Conservation (phyloP, 2,113 vertebrate genomes). For the Psephotus haematonotus region DNA sequence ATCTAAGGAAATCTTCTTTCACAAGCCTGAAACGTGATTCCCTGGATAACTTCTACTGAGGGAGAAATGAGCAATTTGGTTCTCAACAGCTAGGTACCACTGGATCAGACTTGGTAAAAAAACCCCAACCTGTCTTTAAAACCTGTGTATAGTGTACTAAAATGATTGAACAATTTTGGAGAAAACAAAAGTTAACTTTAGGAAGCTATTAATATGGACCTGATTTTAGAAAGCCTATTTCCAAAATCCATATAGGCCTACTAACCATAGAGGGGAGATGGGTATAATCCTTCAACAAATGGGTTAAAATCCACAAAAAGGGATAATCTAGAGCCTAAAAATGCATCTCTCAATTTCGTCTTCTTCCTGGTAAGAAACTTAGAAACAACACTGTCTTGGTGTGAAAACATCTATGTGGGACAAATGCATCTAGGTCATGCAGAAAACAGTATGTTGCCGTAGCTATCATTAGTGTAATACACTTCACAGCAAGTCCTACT, state of each 20-base stretch:
- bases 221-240: not conserved
- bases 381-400: conserved; percentile 29
- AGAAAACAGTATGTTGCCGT: conserved; percentile 66
- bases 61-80: not conserved
- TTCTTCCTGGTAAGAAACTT: conserved; percentile 23
- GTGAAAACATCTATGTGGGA: conserved; percentile 64
- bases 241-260: not conserved
- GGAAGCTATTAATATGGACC: not conserved
- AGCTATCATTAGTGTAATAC: conserved; percentile 68
- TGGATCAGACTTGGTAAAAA: not conserved
- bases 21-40: not conserved
- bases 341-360: not conserved
- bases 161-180: not conserved
- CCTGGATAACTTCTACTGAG: not conserved
- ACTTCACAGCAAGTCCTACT: conserved; percentile 69
- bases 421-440: conserved; percentile 71
- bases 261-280: not conserved
- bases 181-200: not conserved
- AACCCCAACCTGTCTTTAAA: not conserved
- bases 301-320: not conserved
- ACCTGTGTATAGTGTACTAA: not conserved
- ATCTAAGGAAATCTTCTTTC: not conserved
- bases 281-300: not conserved
- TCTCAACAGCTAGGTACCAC: not conserved
- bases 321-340: not conserved